phyloP scores from a whole-genome alignment of 1,140 invertebrate genomes.

The Procambarus clarkii region DNA sequence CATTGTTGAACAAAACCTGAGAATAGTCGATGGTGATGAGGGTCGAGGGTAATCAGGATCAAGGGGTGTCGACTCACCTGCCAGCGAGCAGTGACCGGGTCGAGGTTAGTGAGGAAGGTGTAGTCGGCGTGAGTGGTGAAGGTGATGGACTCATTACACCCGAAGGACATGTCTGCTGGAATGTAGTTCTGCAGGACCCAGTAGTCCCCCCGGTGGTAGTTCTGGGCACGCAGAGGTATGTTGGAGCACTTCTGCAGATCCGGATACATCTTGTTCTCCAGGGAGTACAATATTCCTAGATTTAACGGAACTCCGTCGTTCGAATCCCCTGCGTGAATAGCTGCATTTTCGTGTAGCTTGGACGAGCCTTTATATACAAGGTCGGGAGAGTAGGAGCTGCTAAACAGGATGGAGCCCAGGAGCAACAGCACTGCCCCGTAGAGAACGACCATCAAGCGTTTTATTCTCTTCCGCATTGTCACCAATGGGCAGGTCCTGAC shows the following conservation, averaged over 20 bases:
- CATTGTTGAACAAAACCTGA: too few relatives aligned
- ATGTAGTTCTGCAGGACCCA: conserved; percentile 94
- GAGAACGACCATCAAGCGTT: too few relatives aligned
- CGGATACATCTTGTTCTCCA: conserved; percentile 64
- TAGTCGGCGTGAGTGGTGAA: conserved; percentile 95
- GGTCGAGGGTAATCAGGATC: not conserved
- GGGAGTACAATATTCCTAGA: not conserved
- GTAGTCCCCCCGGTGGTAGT: conserved; percentile 87
- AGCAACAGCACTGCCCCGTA: too few relatives aligned
- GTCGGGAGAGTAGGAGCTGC: too few relatives aligned
- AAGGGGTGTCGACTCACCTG: conserved; percentile 43
- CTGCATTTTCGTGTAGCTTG: too few relatives aligned
- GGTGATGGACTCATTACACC: conserved; percentile 90
- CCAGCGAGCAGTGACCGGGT: conserved; percentile 80
- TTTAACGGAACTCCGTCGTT: too few relatives aligned
- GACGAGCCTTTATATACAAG: too few relatives aligned
- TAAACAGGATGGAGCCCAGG: too few relatives aligned
- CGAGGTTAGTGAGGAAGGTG: conserved; percentile 92
- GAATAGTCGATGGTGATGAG: too few relatives aligned
- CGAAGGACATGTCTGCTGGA: conserved; percentile 75
- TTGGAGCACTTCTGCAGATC: conserved; percentile 61
- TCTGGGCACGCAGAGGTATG: conserved; percentile 28
- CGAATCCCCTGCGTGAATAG: too few relatives aligned
- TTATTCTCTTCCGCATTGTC: too few relatives aligned
- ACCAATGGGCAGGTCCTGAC: too few relatives aligned